Conservation (phyloP, 2,113 vertebrate species). For the Alexandromys fortis region DNA sequence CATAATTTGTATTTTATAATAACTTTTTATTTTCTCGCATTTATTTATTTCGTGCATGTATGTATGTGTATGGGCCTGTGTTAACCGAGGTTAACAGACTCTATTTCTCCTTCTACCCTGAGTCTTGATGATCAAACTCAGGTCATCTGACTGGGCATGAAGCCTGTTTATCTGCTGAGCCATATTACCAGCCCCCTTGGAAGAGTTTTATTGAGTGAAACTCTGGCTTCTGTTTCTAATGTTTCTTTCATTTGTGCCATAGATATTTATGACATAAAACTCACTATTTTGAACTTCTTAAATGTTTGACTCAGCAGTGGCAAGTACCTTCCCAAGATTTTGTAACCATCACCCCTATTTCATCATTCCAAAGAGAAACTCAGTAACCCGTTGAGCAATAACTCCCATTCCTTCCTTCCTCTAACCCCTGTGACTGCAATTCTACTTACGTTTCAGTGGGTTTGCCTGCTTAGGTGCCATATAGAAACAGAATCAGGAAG, state of each 20-base stretch:
- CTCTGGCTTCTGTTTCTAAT: not conserved
- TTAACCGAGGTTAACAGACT: not conserved
- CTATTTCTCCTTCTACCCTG: not conserved
- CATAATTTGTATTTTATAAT: not conserved
- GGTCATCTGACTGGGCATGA: not conserved
- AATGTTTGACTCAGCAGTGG: not conserved
- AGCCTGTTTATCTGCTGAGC: not conserved
- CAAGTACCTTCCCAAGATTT: not conserved
- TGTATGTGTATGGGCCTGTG: not conserved
- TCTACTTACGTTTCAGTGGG: not conserved
- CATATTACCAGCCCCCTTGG: not conserved
- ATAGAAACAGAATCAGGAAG: not conserved
- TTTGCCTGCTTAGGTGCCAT: not conserved
- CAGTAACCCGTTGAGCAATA: not conserved
- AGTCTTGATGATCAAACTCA: not conserved
- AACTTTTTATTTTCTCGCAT: not conserved
- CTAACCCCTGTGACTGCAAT: not conserved
- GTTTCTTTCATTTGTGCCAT: not conserved
- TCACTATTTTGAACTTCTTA: constrained; percentile 9
- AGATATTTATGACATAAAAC: constrained; percentile 9
- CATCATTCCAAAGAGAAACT: constrained; percentile 38
- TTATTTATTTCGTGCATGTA: not conserved
- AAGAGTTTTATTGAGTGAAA: constrained; percentile 18
- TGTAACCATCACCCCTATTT: constrained; percentile 32
- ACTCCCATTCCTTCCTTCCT: not conserved